These are phyloP conservation scores for Phortica magna DNA, from an alignment of 2,888 invertebrate species.

Conservation along the genomic window DNA sequence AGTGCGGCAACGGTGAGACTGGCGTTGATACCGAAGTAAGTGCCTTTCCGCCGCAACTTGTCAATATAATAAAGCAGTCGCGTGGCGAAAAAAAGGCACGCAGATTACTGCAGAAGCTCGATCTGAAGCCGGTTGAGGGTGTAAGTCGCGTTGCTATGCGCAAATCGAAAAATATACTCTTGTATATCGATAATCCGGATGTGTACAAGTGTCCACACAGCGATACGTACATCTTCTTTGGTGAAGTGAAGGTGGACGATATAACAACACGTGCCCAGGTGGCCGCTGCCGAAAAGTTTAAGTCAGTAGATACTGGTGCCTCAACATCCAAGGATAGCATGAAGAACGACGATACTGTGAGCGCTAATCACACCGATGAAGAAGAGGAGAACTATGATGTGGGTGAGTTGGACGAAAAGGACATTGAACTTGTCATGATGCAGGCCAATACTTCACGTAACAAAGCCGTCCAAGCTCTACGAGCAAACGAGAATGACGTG, in stretches of 20 bases:
- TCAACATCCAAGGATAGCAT: not conserved
- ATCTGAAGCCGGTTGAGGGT: slow-evolving; percentile 49
- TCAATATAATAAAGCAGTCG: slow-evolving; percentile 38
- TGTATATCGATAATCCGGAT: slow-evolving; percentile 57
- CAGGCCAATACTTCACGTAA: slow-evolving; percentile 56
- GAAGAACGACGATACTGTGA: slow-evolving; percentile 15
- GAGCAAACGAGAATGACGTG: slow-evolving; percentile 55
- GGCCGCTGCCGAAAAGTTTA: slow-evolving; percentile 13
- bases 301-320: not conserved
- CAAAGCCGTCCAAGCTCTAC: slow-evolving; percentile 52
- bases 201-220: slow-evolving; percentile 51
- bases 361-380: not conserved
- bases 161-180: slow-evolving; percentile 53
- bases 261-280: slow-evolving; percentile 14
- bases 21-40: not conserved
- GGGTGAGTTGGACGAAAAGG: slow-evolving; percentile 49
- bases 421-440: slow-evolving; percentile 58
- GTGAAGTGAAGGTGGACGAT: slow-evolving; percentile 55
- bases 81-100: slow-evolving; percentile 63
- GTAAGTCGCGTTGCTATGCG: slow-evolving; percentile 59
- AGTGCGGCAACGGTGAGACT: not conserved
- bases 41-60: not conserved
- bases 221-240: slow-evolving; percentile 55
- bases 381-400: slow-evolving; percentile 26
- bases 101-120: slow-evolving; percentile 54